These are phyloP conservation scores for Drosophila asahinai DNA, from an alignment of 1,140 invertebrate species.

Conservation along the genomic window DNA sequence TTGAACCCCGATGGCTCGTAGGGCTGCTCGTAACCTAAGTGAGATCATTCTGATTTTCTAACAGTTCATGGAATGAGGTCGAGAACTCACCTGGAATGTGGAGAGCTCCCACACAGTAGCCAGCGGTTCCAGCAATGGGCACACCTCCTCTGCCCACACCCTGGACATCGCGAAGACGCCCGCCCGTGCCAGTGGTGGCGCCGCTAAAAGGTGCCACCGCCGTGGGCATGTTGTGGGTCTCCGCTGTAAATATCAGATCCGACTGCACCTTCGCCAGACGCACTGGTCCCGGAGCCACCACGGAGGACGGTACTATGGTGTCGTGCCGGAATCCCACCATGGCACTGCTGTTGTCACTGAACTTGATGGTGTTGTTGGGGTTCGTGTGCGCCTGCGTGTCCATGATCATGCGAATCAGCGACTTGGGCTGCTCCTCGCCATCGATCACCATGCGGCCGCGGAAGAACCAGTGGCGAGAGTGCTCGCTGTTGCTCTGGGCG, in stretches of 20 bases:
- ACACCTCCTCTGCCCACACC: conserved; percentile 95
- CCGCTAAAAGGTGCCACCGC: conserved; percentile 97
- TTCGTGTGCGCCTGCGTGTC: conserved; percentile 95
- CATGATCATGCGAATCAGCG: conserved; percentile 96
- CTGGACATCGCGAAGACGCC: conserved; percentile 97
- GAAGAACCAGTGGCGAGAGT: conserved; percentile 97
- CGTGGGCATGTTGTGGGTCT: conserved; percentile 99
- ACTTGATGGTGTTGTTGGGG: conserved; percentile 98
- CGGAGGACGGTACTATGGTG: conserved; percentile 88
- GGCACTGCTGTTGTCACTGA: conserved; percentile 98
- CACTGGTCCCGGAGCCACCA: conserved; percentile 89
- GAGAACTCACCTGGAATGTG: conserved; percentile 91
- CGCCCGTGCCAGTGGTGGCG: conserved; percentile 98
- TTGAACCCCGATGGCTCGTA: conserved; percentile 93
- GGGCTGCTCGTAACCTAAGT: conserved; percentile 89
- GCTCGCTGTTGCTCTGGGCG: conserved; percentile 99
- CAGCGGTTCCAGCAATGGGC: conserved; percentile 97
- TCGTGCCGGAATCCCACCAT: conserved; percentile 93
- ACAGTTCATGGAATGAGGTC: too few relatives aligned
- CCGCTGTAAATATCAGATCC: conserved; percentile 99
- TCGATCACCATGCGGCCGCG: conserved; percentile 95
- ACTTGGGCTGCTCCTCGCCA: conserved; percentile 91
- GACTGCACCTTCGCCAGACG: conserved; percentile 87
- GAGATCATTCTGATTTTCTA: background rate
- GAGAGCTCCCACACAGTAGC: conserved; percentile 97